Evolutionary conservation across 2,888 invertebrate genomes (phyloP).

Genomic region (Bombyx huttoni): DNA sequence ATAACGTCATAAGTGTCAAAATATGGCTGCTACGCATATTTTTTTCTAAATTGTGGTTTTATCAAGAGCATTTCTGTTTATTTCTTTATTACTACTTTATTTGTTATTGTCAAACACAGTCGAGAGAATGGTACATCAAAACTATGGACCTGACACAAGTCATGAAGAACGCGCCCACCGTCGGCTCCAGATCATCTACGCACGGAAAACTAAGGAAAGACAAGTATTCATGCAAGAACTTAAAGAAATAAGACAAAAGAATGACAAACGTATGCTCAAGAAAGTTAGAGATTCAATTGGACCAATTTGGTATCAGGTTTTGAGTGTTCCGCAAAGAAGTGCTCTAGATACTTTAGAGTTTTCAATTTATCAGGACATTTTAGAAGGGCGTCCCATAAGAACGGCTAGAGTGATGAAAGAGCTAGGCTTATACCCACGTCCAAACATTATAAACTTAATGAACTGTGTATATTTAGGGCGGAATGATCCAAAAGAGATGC

Average conservation of each 20-base stretch:
- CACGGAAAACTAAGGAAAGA: slow-evolving; percentile 34
- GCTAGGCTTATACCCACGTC: slow-evolving; percentile 42
- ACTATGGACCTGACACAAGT: slow-evolving; percentile 24
- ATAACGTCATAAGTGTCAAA: not conserved
- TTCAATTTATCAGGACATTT: slow-evolving; percentile 46
- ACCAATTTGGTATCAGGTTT: slow-evolving; percentile 54
- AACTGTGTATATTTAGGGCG: slow-evolving; percentile 35
- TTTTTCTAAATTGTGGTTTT: slow-evolving; percentile 40
- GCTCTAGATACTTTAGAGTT: slow-evolving; percentile 35
- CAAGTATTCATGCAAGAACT: slow-evolving; percentile 52
- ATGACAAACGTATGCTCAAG: slow-evolving; percentile 19
- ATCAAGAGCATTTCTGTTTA: not conserved
- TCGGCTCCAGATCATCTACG: slow-evolving; percentile 35
- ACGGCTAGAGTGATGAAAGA: slow-evolving; percentile 27
- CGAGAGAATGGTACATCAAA: slow-evolving; percentile 21
- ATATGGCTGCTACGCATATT: slow-evolving; percentile 3
- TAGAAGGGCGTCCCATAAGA: slow-evolving; percentile 42
- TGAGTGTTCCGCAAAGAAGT: slow-evolving; percentile 43
- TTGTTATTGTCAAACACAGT: not conserved
- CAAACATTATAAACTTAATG: slow-evolving; percentile 35
- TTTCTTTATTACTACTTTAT: slow-evolving; percentile 1
- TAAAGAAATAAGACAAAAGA: slow-evolving; percentile 28
- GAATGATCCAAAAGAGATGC: slow-evolving; percentile 46
- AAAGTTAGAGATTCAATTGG: slow-evolving; percentile 30
- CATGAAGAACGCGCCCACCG: slow-evolving; percentile 23